Conservation (phyloP, 2,888 invertebrate genomes). For the Auanema freiburgensis region DNA sequence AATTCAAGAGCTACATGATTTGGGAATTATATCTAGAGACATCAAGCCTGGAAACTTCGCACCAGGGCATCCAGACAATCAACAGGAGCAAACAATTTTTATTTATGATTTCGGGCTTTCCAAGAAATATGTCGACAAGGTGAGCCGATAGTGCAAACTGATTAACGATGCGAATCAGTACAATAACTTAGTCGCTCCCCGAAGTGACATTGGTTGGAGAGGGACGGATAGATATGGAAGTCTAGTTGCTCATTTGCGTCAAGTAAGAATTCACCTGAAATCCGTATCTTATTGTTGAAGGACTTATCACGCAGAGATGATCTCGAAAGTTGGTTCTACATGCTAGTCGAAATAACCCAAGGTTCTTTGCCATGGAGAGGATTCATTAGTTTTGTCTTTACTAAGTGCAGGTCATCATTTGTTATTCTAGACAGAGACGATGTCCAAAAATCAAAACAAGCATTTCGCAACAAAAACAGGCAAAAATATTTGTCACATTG, state of each 20-base stretch:
- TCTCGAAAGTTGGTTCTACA: slow-evolving; percentile 53
- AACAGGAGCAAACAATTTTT: slow-evolving; percentile 35
- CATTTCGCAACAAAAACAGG: slow-evolving; percentile 25
- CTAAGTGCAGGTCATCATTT: too few species aligned
- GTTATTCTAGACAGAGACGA: slow-evolving; percentile 33
- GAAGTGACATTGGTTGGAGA: slow-evolving; percentile 54
- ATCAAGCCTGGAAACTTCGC: slow-evolving; percentile 59
- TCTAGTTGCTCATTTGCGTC: slow-evolving; percentile 34
- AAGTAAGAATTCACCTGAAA: not conserved
- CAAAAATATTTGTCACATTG: slow-evolving; percentile 41
- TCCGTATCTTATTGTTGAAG: not conserved
- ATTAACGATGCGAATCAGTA: slow-evolving; percentile 16
- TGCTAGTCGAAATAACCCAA: slow-evolving; percentile 42
- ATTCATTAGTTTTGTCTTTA: slow-evolving; percentile 31
- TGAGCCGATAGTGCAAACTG: not conserved
- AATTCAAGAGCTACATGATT: slow-evolving; percentile 48
- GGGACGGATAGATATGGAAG: slow-evolving; percentile 55
- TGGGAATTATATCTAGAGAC: slow-evolving; percentile 50
- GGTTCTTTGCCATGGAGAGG: slow-evolving; percentile 53
- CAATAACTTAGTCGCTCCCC: slow-evolving; percentile 33
- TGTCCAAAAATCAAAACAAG: slow-evolving; percentile 42
- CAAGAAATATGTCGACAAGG: slow-evolving; percentile 38
- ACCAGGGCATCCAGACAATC: slow-evolving; percentile 43
- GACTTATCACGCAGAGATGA: slow-evolving; percentile 51
- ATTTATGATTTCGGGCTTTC: slow-evolving; percentile 52